Evolutionary conservation across 2,113 vertebrate species (phyloP).

Genomic region (Myotis brandtii): DNA sequence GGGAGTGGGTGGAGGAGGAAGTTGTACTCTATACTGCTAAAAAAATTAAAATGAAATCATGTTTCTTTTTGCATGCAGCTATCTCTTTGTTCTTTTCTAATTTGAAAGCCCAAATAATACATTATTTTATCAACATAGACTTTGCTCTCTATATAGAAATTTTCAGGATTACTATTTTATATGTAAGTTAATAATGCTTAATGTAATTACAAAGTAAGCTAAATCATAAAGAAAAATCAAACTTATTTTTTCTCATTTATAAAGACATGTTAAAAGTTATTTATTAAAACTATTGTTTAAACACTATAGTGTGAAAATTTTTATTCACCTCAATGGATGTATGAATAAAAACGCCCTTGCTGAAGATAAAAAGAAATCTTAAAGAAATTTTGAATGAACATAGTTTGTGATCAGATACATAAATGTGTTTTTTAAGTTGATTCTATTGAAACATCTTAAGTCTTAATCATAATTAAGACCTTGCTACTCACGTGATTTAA

Average conservation of each 20-base stretch:
- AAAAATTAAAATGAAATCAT: slow-evolving; percentile 55
- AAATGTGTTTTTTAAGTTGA: not conserved
- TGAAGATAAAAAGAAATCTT: slow-evolving; percentile 54
- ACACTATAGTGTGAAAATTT: slow-evolving; percentile 23
- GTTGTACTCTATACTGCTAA: not conserved
- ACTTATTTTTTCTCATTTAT: not conserved
- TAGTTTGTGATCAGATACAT: slow-evolving; percentile 10
- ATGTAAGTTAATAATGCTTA: slow-evolving; percentile 40
- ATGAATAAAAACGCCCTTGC: slow-evolving; percentile 7
- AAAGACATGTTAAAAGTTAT: not conserved
- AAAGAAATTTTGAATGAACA: slow-evolving; percentile 46
- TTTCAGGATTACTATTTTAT: slow-evolving; percentile 41
- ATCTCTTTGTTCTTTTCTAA: slow-evolving; percentile 16
- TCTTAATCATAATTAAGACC: slow-evolving; percentile 62
- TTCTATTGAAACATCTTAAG: not conserved
- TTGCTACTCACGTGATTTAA: slow-evolving; percentile 14
- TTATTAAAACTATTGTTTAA: slow-evolving; percentile 25
- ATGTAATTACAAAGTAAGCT: slow-evolving; percentile 25
- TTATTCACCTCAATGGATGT: not conserved
- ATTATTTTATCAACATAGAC: not conserved
- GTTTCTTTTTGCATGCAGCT: not conserved
- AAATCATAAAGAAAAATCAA: not conserved
- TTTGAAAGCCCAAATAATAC: slow-evolving; percentile 49
- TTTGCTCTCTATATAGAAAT: slow-evolving; percentile 47
- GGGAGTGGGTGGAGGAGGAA: not conserved